Evolutionary conservation across 2,888 invertebrate genomes (phyloP), one percentile per base, ranked within the genome.

Genomic region (Oscheius sp.): DNA sequence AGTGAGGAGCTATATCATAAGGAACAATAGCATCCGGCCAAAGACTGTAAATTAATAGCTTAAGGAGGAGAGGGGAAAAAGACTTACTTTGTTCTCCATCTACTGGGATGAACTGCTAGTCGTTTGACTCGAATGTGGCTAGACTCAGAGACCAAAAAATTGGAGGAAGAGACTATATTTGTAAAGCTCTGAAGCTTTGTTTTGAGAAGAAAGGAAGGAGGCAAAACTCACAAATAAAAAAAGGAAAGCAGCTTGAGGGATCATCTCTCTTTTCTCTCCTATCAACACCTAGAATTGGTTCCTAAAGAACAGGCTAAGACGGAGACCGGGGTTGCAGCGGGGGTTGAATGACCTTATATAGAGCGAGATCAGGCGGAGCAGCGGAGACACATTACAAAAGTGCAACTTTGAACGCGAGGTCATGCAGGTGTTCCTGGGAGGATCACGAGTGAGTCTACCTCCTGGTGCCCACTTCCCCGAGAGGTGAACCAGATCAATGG

Each of bases 21-120:
- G 78, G 78, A 25, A 78, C 78, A 33, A 69, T 68, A 10, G 46
- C 78, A 27, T 70, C 71, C 5, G 78, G 75, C 78, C 78, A 78
- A 12, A 78, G 69, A 57, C 76, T 77, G 64, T 57, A 76, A 48
- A 20, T 23, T 23, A 42, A 58, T 23, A n/a, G 6, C 8, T 12
- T 20, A 4, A 1, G 29, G 12, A 12, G 8, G 12, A 3, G 3
- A 3, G 27, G 17, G 10, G 15, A 37, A 37, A 6, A 25, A 3
- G 15, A 68, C 70, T 71, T 20, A 76, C 76, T 75, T 71, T n/a
- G 65, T 58, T 27, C 48, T 58, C 77, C 77, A 77, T 63, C 75
- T 71, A 52, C 63, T 72, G 29, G 74, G 74, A 52, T 77, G 77
- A 27, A 77, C 72, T 27, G 77, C 77, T 31, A 77, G 55, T 55